A percentile compares a stretch with the other conserved stretches of the same genome.
These are phyloP conservation scores for Lytechinus variegatus DNA, from an alignment of 35 echinoderm and acorn worm genomes.

Conservation along the genomic window DNA sequence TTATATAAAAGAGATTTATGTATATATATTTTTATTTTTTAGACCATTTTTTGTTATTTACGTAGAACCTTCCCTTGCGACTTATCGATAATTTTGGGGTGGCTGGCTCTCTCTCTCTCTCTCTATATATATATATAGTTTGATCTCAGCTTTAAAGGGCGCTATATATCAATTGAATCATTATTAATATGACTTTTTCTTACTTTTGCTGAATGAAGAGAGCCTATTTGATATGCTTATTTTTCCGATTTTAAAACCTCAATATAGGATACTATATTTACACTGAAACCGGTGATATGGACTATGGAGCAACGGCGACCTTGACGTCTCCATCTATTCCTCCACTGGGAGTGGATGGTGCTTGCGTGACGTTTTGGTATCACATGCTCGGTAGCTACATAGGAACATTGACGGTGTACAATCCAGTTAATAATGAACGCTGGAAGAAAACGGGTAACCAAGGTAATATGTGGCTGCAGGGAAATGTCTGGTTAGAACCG, in stretches of 20 bases:
- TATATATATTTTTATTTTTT: no score
- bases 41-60: no score
- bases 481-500: neutral
- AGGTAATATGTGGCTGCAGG: constrained; percentile 21
- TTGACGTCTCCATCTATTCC: neutral
- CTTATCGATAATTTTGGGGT: no score
- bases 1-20: no score
- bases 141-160: no score
- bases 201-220: no score
- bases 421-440: neutral
- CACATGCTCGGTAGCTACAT: neutral
- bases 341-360: neutral
- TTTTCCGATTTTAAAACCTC: neutral
- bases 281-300: neutral
- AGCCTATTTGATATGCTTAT: neutral
- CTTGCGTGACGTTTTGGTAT: constrained; percentile 13
- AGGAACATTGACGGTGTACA: neutral
- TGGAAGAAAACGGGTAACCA: neutral
- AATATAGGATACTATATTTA: neutral
- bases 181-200: no score
- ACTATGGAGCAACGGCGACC: neutral
- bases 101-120: no score
- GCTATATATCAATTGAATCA: no score
- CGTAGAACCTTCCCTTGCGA: no score
- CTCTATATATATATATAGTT: no score